These are phyloP conservation scores for Lepas anatifera DNA, from an alignment of 2,888 invertebrate species.

Conservation along the genomic window DNA sequence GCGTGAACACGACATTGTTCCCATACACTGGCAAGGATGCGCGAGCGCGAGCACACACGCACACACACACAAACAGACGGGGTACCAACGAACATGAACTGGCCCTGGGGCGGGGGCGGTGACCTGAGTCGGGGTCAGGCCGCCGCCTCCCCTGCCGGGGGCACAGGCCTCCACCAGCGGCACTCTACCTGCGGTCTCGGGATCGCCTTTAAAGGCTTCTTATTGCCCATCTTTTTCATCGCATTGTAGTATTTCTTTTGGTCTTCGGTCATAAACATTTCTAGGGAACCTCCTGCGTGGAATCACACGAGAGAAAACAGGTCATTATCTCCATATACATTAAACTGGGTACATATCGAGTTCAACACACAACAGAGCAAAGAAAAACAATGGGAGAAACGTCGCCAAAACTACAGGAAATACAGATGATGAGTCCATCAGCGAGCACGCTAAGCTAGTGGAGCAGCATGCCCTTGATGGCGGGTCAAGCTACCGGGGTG, in stretches of 20 bases:
- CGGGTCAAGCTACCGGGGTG: no score
- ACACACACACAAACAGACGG: not conserved
- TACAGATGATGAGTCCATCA: no score
- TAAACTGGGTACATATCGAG: no score
- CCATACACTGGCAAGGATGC: not conserved
- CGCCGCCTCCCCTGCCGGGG: not conserved
- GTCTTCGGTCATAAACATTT: slow-evolving; percentile 99
- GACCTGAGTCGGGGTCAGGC: no score
- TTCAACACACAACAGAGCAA: no score
- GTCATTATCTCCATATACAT: not conserved
- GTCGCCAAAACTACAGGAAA: no score
- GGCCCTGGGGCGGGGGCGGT: not conserved
- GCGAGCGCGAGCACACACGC: not conserved
- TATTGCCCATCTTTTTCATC: slow-evolving; percentile 99
- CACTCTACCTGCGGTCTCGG: slow-evolving; percentile 82
- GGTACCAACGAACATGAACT: not conserved
- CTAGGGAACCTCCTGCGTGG: slow-evolving; percentile 84
- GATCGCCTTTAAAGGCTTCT: slow-evolving; percentile 95
- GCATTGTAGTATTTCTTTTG: slow-evolving; percentile 99
- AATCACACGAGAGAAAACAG: slow-evolving; percentile 19
- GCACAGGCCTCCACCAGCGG: not conserved
- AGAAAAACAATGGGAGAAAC: no score
- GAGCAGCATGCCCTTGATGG: no score
- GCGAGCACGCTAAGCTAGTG: no score
- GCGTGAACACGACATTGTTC: slow-evolving; percentile 40